These are phyloP conservation scores for Hippocampus guttulatus DNA, from an alignment of 2,113 vertebrate species.

Conservation along the genomic window DNA sequence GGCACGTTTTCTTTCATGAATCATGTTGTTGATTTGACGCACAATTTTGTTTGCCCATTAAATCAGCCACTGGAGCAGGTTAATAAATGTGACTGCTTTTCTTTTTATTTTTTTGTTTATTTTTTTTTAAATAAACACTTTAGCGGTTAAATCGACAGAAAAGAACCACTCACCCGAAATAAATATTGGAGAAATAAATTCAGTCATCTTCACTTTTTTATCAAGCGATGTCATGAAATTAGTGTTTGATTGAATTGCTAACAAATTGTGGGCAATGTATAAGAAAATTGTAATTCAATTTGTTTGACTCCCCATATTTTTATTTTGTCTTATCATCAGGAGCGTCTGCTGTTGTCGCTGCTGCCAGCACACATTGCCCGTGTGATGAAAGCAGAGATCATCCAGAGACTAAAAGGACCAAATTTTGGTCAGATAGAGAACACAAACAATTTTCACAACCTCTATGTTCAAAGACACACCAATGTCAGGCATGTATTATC, in stretches of 20 bases:
- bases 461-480: constrained; percentile 95
- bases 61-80: too few relatives aligned
- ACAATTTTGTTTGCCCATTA: too few relatives aligned
- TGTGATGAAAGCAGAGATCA: constrained; percentile 98
- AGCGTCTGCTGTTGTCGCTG: constrained; percentile 90
- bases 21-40: not conserved
- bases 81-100: too few relatives aligned
- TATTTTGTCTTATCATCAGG: constrained; percentile 66
- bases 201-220: not conserved
- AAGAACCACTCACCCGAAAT: too few relatives aligned
- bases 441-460: constrained; percentile 98
- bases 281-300: not conserved
- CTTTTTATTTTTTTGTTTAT: too few relatives aligned
- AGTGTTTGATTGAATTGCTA: not conserved
- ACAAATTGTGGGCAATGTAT: not conserved
- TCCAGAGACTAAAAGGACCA: constrained; percentile 92
- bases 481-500: constrained; percentile 83
- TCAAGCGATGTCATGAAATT: not conserved
- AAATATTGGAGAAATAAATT: too few relatives aligned
- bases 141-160: too few relatives aligned
- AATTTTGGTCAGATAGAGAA: constrained; percentile 94
- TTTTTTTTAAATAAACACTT: too few relatives aligned
- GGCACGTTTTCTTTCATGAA: not conserved
- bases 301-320: not conserved
- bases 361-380: constrained; percentile 95